Base-by-base conservation (phyloP, 1,140 invertebrate genomes). In the Listronotus oregonensis region DNA sequence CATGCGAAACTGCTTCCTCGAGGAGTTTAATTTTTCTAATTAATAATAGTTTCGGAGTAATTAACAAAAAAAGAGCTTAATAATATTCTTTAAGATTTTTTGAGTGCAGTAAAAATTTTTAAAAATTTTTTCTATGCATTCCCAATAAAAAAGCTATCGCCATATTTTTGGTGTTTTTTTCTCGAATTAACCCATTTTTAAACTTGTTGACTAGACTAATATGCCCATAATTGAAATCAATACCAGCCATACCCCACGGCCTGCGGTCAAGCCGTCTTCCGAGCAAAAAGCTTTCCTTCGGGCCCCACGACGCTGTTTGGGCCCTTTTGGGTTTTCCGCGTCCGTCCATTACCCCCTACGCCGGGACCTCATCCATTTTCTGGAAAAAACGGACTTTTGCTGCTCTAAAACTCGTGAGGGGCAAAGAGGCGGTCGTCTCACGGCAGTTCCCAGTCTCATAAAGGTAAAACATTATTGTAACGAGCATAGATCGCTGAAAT, bases 381-480 rank as follows among this genome's bases (percentile, higher is more conserved):
- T 55, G 9, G 50, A 32, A 14, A 37, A 14, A 2, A 18, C 10
- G 27, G 5, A 17, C 18, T 52, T 34, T 52, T 52, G 27, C 50
- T 14, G 34, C 27, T 9, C 5, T n/a, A 27, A 18, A 6, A 21
- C 39, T 50, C 43, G 60, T 63, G 60, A 17, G 31, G 49, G 18
- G 42, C 62, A 31, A 64, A 59, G 64, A 58, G 64, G 27, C 64
- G 64, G 18, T 32, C 64, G 39, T 40, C 61, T 37, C 61, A 64
- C 50, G 47, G 47, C 18, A 50, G 18, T 21, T 50, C 52, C 14
- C 75, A 78, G 70, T 72, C 72, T 66, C 75, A 79, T 68, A 79
- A 78, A 79, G 77, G 77, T 79, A 79, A 27, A 27, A 27, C 1
- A n/a, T n/a, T n/a, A n/a, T n/a, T n/a, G n/a, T n/a, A 27, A 27